These are phyloP conservation scores for Anaspis maculata DNA, from an alignment of 2,888 invertebrate species.

Conservation along the genomic window DNA sequence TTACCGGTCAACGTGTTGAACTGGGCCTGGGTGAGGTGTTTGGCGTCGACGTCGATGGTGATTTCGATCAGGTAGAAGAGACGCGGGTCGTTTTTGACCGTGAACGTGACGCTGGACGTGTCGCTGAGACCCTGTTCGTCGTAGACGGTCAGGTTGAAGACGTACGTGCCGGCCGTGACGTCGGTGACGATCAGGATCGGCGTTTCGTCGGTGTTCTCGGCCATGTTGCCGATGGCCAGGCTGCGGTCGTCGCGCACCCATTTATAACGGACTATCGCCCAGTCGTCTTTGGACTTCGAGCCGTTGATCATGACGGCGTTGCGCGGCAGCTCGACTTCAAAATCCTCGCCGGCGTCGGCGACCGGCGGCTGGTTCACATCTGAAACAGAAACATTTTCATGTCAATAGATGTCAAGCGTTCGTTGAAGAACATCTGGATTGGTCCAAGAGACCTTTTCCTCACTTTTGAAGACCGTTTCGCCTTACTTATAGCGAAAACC, in stretches of 20 bases:
- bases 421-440: too few relatives aligned
- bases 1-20: slow-evolving; percentile 72
- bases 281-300: slow-evolving; percentile 76
- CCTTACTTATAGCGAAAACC: too few relatives aligned
- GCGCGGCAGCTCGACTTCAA: slow-evolving; percentile 65
- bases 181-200: slow-evolving; percentile 74
- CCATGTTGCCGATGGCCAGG: slow-evolving; percentile 75
- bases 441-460: too few relatives aligned
- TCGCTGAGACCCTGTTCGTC: slow-evolving; percentile 83
- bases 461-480: too few relatives aligned
- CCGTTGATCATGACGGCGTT: slow-evolving; percentile 77
- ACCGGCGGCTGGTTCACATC: slow-evolving; percentile 84
- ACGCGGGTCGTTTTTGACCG: slow-evolving; percentile 71
- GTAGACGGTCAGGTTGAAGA: slow-evolving; percentile 80
- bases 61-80: slow-evolving; percentile 72
- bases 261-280: slow-evolving; percentile 72
- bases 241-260: slow-evolving; percentile 74
- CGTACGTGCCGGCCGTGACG: slow-evolving; percentile 77
- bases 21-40: slow-evolving; percentile 59
- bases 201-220: slow-evolving; percentile 60
- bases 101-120: slow-evolving; percentile 75
- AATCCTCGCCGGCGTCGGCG: slow-evolving; percentile 83
- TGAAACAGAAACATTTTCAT: too few relatives aligned
- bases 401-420: too few relatives aligned
- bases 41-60: slow-evolving; percentile 67